Evolutionary conservation across 2,888 invertebrate species (phyloP), one percentile per base, ranked within the genome.

Genomic region (Papilio elwesi): DNA sequence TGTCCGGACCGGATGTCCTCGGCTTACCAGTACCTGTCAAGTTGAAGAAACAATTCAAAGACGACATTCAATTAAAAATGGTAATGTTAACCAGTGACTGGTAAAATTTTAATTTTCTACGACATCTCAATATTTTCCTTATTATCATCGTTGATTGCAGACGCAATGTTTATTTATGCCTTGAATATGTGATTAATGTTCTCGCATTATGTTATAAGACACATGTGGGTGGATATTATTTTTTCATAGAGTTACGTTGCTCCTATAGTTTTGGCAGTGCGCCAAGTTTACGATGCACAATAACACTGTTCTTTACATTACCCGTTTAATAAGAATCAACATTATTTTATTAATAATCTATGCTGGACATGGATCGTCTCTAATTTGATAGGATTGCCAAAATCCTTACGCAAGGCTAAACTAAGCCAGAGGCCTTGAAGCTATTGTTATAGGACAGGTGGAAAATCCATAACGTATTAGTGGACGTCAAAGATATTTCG

Each of bases 211-310:
- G 71, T 77, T 78, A 75, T 76, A 78, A 73, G 78, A 76, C 78
- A 77, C 53, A 76, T 71, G 79, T 78, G 73, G 80, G 79, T 68
- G 76, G 73, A 65, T 74, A 71, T 70, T 74, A 72, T 78, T 81
- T 79, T 80, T 78, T 80, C 77, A 77, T 78, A 76, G 75, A 79
- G 77, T 77, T 80, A 78, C 79, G 80, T 77, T 77, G 78, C 76
- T 75, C 68, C 77, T 69, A 78, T 77, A 73, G 62, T 59, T 66
- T 62, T 83, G 83, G 83, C 79, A 57, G 2, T 15, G 8, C 62
- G 79, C 83, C 82, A 83, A 76, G 64, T 67, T 70, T 65, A 53
- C 12, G n/a, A 65, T 68, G 68, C 72, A 72, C 63, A 68, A 63
- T 72, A 68, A 49, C 15, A 68, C 26, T 66, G 43, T 55, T 68